Evolutionary conservation across 1,140 invertebrate genomes (phyloP).

Genomic region (Drosophila tsacasi): DNA sequence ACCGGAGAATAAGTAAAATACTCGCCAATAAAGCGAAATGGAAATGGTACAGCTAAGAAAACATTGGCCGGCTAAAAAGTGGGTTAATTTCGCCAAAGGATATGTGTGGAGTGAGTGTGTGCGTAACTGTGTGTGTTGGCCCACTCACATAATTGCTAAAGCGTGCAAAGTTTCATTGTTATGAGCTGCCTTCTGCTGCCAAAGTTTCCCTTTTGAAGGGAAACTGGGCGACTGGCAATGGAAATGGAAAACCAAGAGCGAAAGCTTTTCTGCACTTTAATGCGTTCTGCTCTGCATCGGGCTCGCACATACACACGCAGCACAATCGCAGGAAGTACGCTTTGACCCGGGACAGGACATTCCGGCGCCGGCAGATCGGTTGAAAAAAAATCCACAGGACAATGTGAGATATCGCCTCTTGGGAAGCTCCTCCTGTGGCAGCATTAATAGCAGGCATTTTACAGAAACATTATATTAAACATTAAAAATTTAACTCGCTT

Average conservation of each 20-base stretch:
- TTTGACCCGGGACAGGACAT: slow-evolving; percentile 51
- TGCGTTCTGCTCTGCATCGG: slow-evolving; percentile 54
- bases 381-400: slow-evolving; percentile 5
- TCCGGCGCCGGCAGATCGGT: slow-evolving; percentile 35
- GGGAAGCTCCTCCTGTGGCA: slow-evolving; percentile 3
- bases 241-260: slow-evolving; percentile 5
- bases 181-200: slow-evolving; percentile 54
- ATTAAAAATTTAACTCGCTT: background rate
- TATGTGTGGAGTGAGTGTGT: slow-evolving; percentile 24
- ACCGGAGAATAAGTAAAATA: slow-evolving; percentile 3
- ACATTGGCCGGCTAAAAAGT: slow-evolving; percentile 65
- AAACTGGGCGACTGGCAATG: slow-evolving; percentile 7
- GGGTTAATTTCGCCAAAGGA: slow-evolving; percentile 74
- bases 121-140: slow-evolving; percentile 28
- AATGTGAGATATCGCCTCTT: background rate
- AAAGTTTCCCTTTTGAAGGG: slow-evolving; percentile 41
- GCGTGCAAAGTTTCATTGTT: slow-evolving; percentile 74
- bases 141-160: slow-evolving; percentile 66
- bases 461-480: background rate
- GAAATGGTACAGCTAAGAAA: slow-evolving; percentile 54
- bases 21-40: slow-evolving; percentile 29
- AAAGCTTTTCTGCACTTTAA: slow-evolving; percentile 70
- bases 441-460: slow-evolving; percentile 10
- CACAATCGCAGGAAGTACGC: slow-evolving; percentile 54
- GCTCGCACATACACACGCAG: slow-evolving; percentile 29